phyloP scores from a whole-genome alignment of 1,140 invertebrate species.

The Papilio glaucus region DNA sequence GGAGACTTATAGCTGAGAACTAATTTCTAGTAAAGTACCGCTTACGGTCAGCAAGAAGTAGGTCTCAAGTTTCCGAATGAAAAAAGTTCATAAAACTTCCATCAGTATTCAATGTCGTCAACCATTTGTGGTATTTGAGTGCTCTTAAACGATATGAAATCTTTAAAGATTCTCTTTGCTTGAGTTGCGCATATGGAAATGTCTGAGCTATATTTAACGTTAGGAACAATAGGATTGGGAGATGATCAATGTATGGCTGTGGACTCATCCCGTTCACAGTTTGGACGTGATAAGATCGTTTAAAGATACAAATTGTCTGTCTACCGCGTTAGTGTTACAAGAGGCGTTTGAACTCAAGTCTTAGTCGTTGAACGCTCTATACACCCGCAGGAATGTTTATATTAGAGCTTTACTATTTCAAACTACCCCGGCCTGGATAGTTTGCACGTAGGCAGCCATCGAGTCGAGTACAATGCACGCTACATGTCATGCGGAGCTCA shows the following conservation, averaged over 20 bases:
- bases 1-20: too few relatives aligned
- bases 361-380: background rate
- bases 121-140: slow-evolving; percentile 1
- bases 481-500: background rate
- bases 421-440: background rate
- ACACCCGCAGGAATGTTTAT: background rate
- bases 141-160: background rate
- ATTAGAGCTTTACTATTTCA: background rate
- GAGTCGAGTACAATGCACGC: background rate
- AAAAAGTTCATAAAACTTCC: slow-evolving; percentile 14
- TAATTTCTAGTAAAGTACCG: slow-evolving; percentile 1
- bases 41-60: background rate
- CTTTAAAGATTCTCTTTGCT: background rate
- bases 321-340: too few relatives aligned
- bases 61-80: slow-evolving; percentile 12
- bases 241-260: too few relatives aligned
- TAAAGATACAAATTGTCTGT: too few relatives aligned
- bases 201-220: background rate
- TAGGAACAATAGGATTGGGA: too few relatives aligned
- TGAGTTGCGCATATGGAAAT: background rate
- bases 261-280: too few relatives aligned
- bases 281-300: too few relatives aligned
- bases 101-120: slow-evolving; percentile 11
- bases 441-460: background rate
- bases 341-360: too few relatives aligned